Percentiles rank a stretch among this genome's conserved stretches.
These are phyloP conservation scores for Nannospalax galili DNA, from an alignment of 2,113 vertebrate genomes.

Conservation along the genomic window DNA sequence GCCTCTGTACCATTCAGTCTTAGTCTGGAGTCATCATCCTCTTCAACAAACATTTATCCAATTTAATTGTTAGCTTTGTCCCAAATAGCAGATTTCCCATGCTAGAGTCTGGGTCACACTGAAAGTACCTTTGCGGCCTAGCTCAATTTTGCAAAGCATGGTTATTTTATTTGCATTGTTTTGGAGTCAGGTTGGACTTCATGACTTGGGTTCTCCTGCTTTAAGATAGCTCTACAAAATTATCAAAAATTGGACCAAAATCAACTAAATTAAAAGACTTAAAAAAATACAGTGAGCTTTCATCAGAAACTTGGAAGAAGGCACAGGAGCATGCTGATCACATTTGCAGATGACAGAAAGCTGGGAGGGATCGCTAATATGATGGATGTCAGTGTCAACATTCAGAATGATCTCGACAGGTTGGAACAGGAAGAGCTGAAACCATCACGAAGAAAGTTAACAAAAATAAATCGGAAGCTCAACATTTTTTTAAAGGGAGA, in stretches of 20 bases:
- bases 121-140: conserved; percentile 66
- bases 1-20: conserved; percentile 62
- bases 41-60: conserved; percentile 81
- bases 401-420: conserved; percentile 78
- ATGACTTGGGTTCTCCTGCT: conserved; percentile 72
- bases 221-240: conserved; percentile 76
- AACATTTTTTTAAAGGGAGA: conserved; percentile 60
- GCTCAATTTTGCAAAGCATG: conserved; percentile 71
- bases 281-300: conserved; percentile 80
- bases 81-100: conserved; percentile 67
- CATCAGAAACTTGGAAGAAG: conserved; percentile 82
- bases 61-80: conserved; percentile 78
- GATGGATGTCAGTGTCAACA: conserved; percentile 83
- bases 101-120: conserved; percentile 53
- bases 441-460: conserved; percentile 75
- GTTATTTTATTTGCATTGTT: conserved; percentile 78
- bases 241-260: conserved; percentile 80
- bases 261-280: conserved; percentile 79
- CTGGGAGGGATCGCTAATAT: conserved; percentile 81
- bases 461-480: conserved; percentile 80
- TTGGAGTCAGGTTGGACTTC: conserved; percentile 67
- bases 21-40: conserved; percentile 67
- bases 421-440: conserved; percentile 80
- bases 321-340: conserved; percentile 79
- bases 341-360: conserved; percentile 82